A percentile compares a stretch with the other conserved stretches of the same genome.
These are phyloP conservation scores for Agonopterix arenella DNA, from an alignment of 2,888 invertebrate genomes.

Conservation along the genomic window DNA sequence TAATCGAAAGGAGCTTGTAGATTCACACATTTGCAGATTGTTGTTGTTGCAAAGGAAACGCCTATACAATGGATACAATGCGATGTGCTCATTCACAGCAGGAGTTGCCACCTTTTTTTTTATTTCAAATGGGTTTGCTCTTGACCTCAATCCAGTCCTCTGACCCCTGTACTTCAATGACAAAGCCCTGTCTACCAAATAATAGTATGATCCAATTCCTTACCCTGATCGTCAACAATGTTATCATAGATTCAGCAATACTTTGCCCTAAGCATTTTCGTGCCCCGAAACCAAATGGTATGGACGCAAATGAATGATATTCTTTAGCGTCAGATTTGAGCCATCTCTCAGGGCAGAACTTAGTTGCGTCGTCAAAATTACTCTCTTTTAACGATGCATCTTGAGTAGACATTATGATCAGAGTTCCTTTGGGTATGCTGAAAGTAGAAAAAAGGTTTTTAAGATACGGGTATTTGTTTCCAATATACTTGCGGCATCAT, in stretches of 20 bases:
- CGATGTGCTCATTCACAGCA: no score
- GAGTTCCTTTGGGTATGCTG: slow-evolving; percentile 76
- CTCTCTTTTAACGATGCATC: slow-evolving; percentile 78
- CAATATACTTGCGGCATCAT: no score
- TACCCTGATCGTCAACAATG: slow-evolving; percentile 76
- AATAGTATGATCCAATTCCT: slow-evolving; percentile 6
- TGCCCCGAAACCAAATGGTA: slow-evolving; percentile 80
- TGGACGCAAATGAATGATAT: slow-evolving; percentile 73
- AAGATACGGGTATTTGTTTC: no score
- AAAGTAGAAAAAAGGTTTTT: background rate
- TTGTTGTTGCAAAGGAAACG: no score
- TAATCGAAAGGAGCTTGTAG: no score
- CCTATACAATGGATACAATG: no score
- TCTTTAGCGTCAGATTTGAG: slow-evolving; percentile 50
- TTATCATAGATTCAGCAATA: slow-evolving; percentile 78
- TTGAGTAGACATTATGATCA: slow-evolving; percentile 80
- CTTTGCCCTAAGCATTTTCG: slow-evolving; percentile 79
- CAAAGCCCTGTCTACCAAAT: no score
- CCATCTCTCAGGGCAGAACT: slow-evolving; percentile 81
- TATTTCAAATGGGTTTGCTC: no score
- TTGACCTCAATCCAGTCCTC: no score
- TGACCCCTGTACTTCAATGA: no score
- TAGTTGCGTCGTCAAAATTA: slow-evolving; percentile 79
- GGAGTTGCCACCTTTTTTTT: no score
- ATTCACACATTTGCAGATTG: no score